Percentiles rank a stretch among this genome's conserved stretches.
phyloP scores from a whole-genome alignment of 37 sponge, comb jelly and placozoan species.

The Cliona cf. orientalis region DNA sequence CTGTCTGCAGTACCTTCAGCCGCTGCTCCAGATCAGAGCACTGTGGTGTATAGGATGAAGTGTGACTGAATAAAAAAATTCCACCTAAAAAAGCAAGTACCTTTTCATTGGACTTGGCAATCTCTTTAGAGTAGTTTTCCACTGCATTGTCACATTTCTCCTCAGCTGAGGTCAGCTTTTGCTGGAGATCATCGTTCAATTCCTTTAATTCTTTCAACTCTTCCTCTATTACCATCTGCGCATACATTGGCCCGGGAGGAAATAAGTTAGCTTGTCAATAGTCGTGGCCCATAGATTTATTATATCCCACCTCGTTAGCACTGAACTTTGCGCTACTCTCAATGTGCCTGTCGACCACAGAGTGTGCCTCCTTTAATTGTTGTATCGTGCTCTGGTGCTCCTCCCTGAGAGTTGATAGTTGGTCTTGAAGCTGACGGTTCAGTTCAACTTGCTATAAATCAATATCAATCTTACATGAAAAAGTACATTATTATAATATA shows the following conservation, averaged over 20 bases:
- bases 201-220: slow-evolving; percentile 9
- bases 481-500: neutral
- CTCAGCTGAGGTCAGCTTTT: slow-evolving; percentile 9
- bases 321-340: slow-evolving; percentile 9
- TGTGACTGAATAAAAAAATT: neutral
- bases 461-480: neutral
- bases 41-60: slow-evolving; percentile 2
- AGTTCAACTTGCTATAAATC: slow-evolving; percentile 45
- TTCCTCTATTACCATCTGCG: slow-evolving; percentile 8
- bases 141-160: neutral
- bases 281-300: neutral
- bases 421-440: slow-evolving; percentile 52
- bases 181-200: slow-evolving; percentile 1
- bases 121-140: slow-evolving; percentile 22
- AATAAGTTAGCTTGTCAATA: slow-evolving; percentile 9
- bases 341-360: slow-evolving; percentile 31
- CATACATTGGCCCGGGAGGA: too few relatives aligned
- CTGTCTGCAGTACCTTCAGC: slow-evolving; percentile 43
- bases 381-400: slow-evolving; percentile 45
- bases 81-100: neutral
- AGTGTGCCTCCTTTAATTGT: slow-evolving; percentile 63
- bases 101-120: neutral
- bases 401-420: slow-evolving; percentile 43
- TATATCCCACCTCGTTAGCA: slow-evolving; percentile 14
- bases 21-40: slow-evolving; percentile 32